These are phyloP conservation scores for Pseudachorutes palmiensis DNA, from an alignment of 1,140 invertebrate species.

Conservation along the genomic window DNA sequence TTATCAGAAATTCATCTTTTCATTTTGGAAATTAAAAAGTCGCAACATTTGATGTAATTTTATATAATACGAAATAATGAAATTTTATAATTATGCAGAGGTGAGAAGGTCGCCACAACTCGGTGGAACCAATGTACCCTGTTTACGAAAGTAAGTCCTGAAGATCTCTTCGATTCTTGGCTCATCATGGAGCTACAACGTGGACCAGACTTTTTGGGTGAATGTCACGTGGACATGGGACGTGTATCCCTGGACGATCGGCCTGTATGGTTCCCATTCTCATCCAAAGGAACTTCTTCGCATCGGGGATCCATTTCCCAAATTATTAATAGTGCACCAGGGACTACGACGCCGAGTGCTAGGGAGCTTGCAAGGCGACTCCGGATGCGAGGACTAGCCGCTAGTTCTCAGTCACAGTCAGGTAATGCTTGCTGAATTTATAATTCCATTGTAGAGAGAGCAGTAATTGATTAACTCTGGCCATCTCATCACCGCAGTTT, in stretches of 20 bases:
- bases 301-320: conserved; percentile 36
- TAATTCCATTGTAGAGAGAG: background rate
- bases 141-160: conserved; percentile 36
- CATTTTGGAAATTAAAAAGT: too few relatives aligned
- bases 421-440: conserved; percentile 21
- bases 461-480: too few relatives aligned
- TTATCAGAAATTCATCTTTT: too few relatives aligned
- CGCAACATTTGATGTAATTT: conserved; percentile 2
- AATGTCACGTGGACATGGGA: conserved; percentile 37
- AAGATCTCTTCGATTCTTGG: conserved; percentile 39
- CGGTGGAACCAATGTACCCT: conserved; percentile 36
- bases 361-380: conserved; percentile 35
- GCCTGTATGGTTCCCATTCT: conserved; percentile 38
- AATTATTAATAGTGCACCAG: conserved; percentile 25
- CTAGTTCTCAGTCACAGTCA: conserved; percentile 36
- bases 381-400: conserved; percentile 31
- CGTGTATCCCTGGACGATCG: conserved; percentile 37
- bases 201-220: conserved; percentile 35
- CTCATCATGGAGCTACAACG: conserved; percentile 33
- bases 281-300: conserved; percentile 34
- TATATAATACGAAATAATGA: too few relatives aligned
- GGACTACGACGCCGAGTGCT: conserved; percentile 31
- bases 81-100: conserved; percentile 21
- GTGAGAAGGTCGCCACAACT: conserved; percentile 35
- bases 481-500: too few relatives aligned